phyloP scores from a whole-genome alignment of 2,113 vertebrate genomes.

The Delphinapterus leucas region DNA sequence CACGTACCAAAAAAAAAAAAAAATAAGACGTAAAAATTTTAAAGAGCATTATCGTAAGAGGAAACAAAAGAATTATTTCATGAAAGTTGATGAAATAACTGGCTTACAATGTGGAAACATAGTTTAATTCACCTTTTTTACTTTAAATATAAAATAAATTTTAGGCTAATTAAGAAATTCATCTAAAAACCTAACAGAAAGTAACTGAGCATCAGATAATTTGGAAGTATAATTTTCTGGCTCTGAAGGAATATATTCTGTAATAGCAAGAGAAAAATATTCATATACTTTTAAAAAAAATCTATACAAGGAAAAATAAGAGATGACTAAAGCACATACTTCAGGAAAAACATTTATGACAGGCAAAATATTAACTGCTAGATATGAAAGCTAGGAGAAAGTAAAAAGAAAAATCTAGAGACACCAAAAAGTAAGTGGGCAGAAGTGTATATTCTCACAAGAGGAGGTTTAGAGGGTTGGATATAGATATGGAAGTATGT shows the following conservation, averaged over 20 bases:
- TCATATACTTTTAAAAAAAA: neutral
- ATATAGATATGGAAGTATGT: constrained; percentile 44
- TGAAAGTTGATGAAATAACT: neutral
- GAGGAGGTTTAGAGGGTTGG: neutral
- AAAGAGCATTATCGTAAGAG: constrained; percentile 4
- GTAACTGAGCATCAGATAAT: constrained; percentile 10
- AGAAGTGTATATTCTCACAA: constrained; percentile 6
- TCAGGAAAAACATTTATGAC: constrained; percentile 4
- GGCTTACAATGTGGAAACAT: neutral
- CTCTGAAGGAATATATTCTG: neutral
- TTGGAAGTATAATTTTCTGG: constrained; percentile 45
- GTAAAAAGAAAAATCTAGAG: neutral
- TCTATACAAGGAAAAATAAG: neutral
- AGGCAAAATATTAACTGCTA: constrained; percentile 29
- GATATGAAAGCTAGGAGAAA: neutral
- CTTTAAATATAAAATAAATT: constrained; percentile 41
- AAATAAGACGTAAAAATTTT: neutral
- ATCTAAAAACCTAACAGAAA: constrained; percentile 19
- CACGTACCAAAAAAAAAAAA: no score
- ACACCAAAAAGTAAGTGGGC: neutral
- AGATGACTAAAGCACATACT: neutral
- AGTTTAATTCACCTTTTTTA: constrained; percentile 40
- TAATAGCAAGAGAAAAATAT: constrained; percentile 27
- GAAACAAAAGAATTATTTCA: constrained; percentile 29
- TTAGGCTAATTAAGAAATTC: constrained; percentile 2